Conservation (phyloP, 2,888 invertebrate species). For the Clepsis dumicolana region DNA sequence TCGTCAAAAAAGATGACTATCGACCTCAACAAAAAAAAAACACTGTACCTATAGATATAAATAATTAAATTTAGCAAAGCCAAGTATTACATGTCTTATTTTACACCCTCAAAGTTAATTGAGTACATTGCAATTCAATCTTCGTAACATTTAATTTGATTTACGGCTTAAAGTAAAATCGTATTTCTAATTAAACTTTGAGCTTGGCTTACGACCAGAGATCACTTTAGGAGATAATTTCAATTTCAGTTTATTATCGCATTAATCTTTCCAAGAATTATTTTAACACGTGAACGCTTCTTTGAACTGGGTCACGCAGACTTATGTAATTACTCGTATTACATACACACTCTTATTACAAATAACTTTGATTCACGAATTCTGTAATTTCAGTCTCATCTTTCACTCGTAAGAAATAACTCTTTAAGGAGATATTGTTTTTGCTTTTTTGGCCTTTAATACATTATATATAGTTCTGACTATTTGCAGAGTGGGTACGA, state of each 20-base stretch:
- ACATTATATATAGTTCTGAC: no score
- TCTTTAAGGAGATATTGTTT: no score
- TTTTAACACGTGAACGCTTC: slow-evolving; percentile 3
- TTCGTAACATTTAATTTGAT: slow-evolving; percentile 4
- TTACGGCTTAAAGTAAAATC: not conserved
- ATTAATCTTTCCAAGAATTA: slow-evolving; percentile 12
- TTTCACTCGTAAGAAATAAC: no score
- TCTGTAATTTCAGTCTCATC: no score
- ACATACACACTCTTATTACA: no score
- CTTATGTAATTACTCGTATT: not conserved
- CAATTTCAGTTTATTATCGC: slow-evolving; percentile 12
- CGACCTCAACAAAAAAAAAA: not conserved
- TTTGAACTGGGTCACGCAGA: slow-evolving; percentile 1
- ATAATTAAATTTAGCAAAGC: not conserved
- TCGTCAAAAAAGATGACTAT: not conserved
- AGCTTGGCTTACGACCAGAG: not conserved
- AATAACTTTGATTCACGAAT: no score
- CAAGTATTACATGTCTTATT: not conserved
- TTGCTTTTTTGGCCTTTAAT: no score
- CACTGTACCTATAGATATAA: no score
- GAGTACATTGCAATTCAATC: not conserved
- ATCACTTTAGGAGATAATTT: slow-evolving; percentile 9
- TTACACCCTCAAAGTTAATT: not conserved
- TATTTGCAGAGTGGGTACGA: no score
- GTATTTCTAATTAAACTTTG: not conserved